Percentiles rank a stretch among this genome's conserved stretches.
phyloP scores from a whole-genome alignment of 1,140 invertebrate genomes.

The Matsumurasca onukii region DNA sequence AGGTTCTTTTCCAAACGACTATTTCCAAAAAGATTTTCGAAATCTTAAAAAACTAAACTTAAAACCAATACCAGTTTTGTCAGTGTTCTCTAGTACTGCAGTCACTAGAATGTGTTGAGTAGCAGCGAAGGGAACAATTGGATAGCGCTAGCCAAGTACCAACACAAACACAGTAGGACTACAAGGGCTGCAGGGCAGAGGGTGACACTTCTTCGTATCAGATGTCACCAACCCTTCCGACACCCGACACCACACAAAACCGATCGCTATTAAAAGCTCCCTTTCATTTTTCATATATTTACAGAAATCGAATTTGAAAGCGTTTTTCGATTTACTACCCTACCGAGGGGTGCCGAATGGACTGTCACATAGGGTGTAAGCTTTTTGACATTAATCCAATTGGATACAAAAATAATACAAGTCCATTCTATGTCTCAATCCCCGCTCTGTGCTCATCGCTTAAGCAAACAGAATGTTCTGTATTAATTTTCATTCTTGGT shows the following conservation, averaged over 20 bases:
- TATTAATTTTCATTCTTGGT: slow-evolving; percentile 40
- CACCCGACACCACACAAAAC: slow-evolving; percentile 12
- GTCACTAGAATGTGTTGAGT: too few species aligned
- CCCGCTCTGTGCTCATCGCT: slow-evolving; percentile 18
- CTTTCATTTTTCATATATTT: slow-evolving; percentile 30
- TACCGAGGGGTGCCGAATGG: slow-evolving; percentile 6
- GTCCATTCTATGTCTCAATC: slow-evolving; percentile 22
- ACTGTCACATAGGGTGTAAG: slow-evolving; percentile 12
- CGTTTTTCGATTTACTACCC: slow-evolving; percentile 31
- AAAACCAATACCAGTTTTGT: too few species aligned
- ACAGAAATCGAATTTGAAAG: slow-evolving; percentile 32
- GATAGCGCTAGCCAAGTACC: too few species aligned
- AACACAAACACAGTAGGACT: too few species aligned
- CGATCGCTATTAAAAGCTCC: slow-evolving; percentile 29
- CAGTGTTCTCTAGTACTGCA: too few species aligned
- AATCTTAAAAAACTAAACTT: too few species aligned
- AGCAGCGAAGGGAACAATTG: too few species aligned
- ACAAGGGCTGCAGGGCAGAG: too few species aligned
- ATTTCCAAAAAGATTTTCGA: too few species aligned
- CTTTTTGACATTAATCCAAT: slow-evolving; percentile 31
- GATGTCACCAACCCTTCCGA: slow-evolving; percentile 7
- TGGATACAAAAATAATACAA: slow-evolving; percentile 25
- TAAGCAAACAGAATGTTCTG: slow-evolving; percentile 18
- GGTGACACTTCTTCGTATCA: not conserved
- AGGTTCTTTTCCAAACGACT: too few species aligned